A percentile compares a stretch with the other conserved stretches of the same genome.
Conservation (phyloP, 2,113 vertebrate genomes). For the Vombatus ursinus region DNA sequence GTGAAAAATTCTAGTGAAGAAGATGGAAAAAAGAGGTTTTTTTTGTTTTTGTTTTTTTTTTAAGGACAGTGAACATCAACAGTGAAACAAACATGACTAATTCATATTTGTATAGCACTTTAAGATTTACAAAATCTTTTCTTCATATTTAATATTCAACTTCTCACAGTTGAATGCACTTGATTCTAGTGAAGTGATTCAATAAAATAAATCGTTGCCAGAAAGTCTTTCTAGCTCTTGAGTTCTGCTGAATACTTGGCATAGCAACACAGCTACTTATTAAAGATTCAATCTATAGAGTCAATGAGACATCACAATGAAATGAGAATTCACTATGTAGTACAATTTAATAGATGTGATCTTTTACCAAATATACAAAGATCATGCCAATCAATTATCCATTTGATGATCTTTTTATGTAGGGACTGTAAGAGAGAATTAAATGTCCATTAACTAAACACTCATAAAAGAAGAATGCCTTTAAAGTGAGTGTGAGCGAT, state of each 20-base stretch:
- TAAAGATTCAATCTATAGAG: not conserved
- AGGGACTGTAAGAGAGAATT: not conserved
- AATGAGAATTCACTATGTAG: not conserved
- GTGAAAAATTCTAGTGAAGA: not conserved
- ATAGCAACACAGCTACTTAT: not conserved
- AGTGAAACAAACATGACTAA: not conserved
- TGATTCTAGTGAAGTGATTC: not conserved
- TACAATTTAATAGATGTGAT: not conserved
- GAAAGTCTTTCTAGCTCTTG: not conserved
- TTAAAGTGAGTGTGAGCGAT: not conserved
- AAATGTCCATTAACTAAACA: not conserved
- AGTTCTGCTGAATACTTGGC: not conserved
- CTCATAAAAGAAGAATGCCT: not conserved
- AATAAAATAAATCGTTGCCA: not conserved
- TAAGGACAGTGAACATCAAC: not conserved
- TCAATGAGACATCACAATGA: not conserved
- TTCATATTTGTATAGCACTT: not conserved
- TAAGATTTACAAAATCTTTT: not conserved
- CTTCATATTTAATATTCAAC: not conserved
- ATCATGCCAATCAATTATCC: not conserved
- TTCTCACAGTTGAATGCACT: not conserved
- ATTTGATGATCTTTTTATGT: not conserved
- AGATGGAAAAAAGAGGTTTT: not conserved
- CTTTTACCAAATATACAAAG: not conserved
- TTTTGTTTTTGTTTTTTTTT: no score